Evolutionary conservation across 2,113 vertebrate species (phyloP), one percentile per base, ranked within the genome.

Genomic region (Aspiorhynchus laticeps): DNA sequence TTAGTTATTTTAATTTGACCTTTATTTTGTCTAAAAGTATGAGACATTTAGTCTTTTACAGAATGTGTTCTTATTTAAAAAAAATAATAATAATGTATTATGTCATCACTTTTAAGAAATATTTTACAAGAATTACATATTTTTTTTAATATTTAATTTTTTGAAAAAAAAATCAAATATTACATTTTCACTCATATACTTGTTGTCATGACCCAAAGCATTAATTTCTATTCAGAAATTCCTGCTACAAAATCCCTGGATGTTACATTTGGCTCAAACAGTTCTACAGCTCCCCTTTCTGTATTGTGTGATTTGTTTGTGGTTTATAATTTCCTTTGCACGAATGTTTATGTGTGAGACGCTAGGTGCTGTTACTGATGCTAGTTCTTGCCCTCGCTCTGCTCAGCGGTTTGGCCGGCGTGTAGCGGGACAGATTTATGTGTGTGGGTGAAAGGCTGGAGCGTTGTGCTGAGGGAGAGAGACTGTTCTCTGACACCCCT

Each of bases 341-440:
- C 38, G 59, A 56, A 31, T 75, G 83, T 85, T 59, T 87, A 86
- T 85, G 67, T 86, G 65, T 33, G 84, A 67, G 84, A 61, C 31
- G n/a, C n/a, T 36, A 15, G 43, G 36, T 71, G 14, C 61, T 51
- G 65, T 56, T 78, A 59, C 43, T 84, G 43, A 61, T 85, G 77
- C 65, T 74, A 14, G 14, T 28, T 73, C 15, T 78, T 21, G 75
- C 65, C 71, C 83, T 75, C 38, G 12, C 83, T 33, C 46, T 71
- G 36, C 43, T 80, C 51, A 36, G 77, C 59, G 76, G 85, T 85
- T 76, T 85, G 41, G 67, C 65, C 41, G 56, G 53, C 36, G 67
- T 83, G 74, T 74, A 61, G 79, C 24, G 24, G 81, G 86, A 38
- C 80, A 85, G 84, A 78, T 89, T 83, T 89, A 88, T 86, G 56